A percentile compares a stretch with the other conserved stretches of the same genome.
These are phyloP conservation scores for Xanthia togata DNA, from an alignment of 2,888 invertebrate genomes.

Conservation along the genomic window DNA sequence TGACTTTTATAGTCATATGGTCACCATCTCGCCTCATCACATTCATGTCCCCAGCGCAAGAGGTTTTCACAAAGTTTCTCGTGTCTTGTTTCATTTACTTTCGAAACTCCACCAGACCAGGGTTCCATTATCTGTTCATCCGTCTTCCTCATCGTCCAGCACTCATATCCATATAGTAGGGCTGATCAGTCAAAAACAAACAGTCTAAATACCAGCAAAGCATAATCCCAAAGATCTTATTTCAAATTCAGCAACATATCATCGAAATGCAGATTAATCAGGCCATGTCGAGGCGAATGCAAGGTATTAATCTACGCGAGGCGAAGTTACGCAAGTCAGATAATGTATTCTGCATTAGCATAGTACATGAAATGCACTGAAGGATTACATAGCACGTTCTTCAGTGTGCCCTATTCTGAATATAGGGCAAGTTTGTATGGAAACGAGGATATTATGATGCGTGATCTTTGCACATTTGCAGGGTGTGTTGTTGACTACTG, in stretches of 20 bases:
- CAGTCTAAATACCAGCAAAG: conserved; percentile 1
- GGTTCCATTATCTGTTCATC: too few species aligned
- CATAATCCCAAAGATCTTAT: conserved; percentile 9
- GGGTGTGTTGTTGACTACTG: neutral
- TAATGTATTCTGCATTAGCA: conserved; percentile 64
- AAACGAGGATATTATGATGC: neutral
- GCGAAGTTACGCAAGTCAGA: conserved; percentile 48
- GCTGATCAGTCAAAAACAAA: neutral
- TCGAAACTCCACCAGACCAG: too few species aligned
- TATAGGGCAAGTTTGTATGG: conserved; percentile 28
- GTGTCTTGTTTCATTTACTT: too few species aligned
- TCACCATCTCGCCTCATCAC: too few species aligned
- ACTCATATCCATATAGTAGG: too few species aligned
- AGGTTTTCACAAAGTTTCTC: too few species aligned
- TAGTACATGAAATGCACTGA: conserved; percentile 60
- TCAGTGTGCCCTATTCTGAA: conserved; percentile 48
- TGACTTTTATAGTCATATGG: too few species aligned
- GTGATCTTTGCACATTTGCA: too few species aligned
- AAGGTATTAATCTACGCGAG: conserved; percentile 38
- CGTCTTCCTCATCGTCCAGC: too few species aligned
- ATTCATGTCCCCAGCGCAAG: too few species aligned
- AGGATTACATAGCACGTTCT: conserved; percentile 48
- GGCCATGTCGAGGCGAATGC: conserved; percentile 25
- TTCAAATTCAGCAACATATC: conserved; percentile 25
- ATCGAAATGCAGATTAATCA: conserved; percentile 52